Conservation (phyloP, 1,140 invertebrate species). For the Trissolcus basalis region DNA sequence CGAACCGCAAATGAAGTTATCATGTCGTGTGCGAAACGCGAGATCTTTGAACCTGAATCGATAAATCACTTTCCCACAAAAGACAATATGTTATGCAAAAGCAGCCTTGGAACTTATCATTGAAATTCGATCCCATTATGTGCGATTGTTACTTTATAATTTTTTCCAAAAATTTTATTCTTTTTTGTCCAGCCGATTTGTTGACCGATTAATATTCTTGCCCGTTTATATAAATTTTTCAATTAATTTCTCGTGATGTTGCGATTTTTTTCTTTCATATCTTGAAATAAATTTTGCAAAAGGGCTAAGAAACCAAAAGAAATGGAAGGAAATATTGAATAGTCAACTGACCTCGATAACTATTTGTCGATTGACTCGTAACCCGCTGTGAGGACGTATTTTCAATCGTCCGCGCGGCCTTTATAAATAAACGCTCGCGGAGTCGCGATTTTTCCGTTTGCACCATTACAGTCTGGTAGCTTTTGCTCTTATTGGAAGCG, state of each 20-base stretch:
- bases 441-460: conserved; percentile 61
- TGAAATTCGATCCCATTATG: not conserved
- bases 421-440: conserved; percentile 61
- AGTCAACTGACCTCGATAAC: conserved; percentile 28
- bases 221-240: not conserved
- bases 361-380: conserved; percentile 31
- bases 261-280: no score
- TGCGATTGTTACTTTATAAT: not conserved
- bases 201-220: not conserved
- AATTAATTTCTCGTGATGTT: no score
- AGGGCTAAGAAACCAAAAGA: conserved; percentile 2
- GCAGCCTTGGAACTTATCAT: conserved; percentile 27
- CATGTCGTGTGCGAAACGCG: conserved; percentile 44
- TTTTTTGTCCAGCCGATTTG: no score
- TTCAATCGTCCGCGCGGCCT: conserved; percentile 49
- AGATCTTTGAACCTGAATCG: conserved; percentile 48
- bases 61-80: conserved; percentile 56
- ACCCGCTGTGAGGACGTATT: conserved; percentile 50
- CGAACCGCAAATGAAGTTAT: conserved; percentile 50
- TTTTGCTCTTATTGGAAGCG: conserved; percentile 69
- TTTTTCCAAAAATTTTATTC: not conserved
- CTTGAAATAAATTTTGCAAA: no score
- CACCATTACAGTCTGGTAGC: conserved; percentile 55
- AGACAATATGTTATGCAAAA: conserved; percentile 39
- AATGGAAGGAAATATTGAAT: conserved; percentile 4